Evolutionary conservation across 1,140 invertebrate species (phyloP).

Genomic region (Drosophila sp.): DNA sequence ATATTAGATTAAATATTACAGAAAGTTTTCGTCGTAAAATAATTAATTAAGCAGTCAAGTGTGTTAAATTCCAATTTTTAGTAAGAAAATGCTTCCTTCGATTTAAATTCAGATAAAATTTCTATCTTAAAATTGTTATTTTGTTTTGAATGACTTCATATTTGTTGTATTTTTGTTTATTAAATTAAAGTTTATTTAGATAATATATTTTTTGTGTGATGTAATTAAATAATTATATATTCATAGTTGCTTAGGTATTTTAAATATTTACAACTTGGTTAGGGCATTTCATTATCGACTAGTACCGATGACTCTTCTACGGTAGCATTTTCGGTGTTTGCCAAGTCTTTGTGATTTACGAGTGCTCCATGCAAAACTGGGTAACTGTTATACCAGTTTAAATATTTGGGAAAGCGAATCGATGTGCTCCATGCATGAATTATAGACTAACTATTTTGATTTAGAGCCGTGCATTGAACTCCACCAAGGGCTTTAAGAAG

Average conservation of each 20-base stretch:
- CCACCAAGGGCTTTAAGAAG: conserved; percentile 1
- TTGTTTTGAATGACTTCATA: too few relatives aligned
- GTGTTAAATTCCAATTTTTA: conserved; percentile 3
- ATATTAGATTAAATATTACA: conserved; percentile 4
- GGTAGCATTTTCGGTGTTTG: conserved; percentile 1
- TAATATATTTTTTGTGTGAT: too few relatives aligned
- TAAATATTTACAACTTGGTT: neutral
- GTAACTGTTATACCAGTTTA: conserved; percentile 75
- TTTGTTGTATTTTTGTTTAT: neutral
- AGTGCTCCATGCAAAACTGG: conserved; percentile 61
- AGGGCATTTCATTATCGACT: conserved; percentile 20
- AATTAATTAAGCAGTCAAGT: neutral
- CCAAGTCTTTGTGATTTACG: conserved; percentile 65
- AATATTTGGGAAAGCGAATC: conserved; percentile 61
- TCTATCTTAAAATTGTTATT: too few relatives aligned
- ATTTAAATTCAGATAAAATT: too few relatives aligned
- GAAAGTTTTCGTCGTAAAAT: neutral
- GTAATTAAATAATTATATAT: neutral
- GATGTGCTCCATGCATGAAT: conserved; percentile 67
- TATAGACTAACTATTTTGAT: conserved; percentile 69
- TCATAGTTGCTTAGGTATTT: neutral
- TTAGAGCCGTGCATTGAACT: conserved; percentile 62
- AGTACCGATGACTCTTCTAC: neutral
- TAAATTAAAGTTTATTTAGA: neutral
- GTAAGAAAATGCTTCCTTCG: too few relatives aligned